A percentile compares a stretch with the other conserved stretches of the same genome.
phyloP scores from a whole-genome alignment of 2,888 invertebrate species.

The Dryobota labecula region DNA sequence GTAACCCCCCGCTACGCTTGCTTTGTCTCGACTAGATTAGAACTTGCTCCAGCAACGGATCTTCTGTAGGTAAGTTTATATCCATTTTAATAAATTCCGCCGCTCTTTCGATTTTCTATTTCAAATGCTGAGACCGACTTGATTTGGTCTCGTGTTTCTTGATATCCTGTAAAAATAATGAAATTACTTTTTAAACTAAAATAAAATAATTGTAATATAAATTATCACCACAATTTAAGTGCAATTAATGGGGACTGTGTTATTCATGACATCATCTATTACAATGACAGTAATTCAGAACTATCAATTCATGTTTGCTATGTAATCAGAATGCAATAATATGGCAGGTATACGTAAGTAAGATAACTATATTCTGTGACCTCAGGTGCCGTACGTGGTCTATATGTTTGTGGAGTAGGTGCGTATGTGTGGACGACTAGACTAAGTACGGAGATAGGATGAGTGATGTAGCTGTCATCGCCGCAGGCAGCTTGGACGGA shows the following conservation, averaged over 20 bases:
- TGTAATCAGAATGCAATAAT: conserved; percentile 55
- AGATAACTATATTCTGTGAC: conserved; percentile 43
- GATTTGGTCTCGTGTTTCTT: conserved; percentile 1
- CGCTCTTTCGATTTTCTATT: conserved; percentile 47
- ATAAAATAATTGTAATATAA: too few relatives aligned
- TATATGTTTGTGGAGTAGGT: conserved; percentile 28
- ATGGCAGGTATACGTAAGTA: conserved; percentile 34
- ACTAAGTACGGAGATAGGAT: conserved; percentile 60
- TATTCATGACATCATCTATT: conserved; percentile 34
- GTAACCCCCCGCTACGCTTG: conserved; percentile 78
- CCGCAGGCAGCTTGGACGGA: conserved; percentile 80
- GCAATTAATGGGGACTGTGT: neutral
- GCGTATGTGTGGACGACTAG: conserved; percentile 26
- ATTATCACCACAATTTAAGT: neutral
- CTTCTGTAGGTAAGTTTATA: conserved; percentile 58
- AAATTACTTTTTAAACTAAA: neutral
- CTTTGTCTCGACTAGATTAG: conserved; percentile 84
- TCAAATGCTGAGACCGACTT: conserved; percentile 10
- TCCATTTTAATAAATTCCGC: conserved; percentile 60
- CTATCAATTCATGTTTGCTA: conserved; percentile 54
- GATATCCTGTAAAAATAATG: neutral
- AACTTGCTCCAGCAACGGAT: conserved; percentile 69
- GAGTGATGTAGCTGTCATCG: conserved; percentile 81
- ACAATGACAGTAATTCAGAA: conserved; percentile 51
- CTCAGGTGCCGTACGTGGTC: conserved; percentile 35